Conservation (phyloP, 92 coral and sea anemone species). For the Diadumene lineata region DNA sequence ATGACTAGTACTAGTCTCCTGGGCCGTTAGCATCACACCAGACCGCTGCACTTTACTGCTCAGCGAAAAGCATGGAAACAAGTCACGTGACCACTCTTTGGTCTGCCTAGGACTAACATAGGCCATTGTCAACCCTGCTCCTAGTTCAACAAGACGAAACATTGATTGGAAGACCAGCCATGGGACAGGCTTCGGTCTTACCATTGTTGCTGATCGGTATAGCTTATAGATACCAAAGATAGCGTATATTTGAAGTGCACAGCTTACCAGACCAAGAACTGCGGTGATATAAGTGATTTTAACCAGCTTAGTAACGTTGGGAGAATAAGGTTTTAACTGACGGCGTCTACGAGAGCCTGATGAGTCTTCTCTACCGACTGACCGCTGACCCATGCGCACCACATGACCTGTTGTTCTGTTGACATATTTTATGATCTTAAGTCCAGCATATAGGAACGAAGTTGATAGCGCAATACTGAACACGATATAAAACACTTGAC, state of each 20-base stretch:
- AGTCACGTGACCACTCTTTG: conserved; percentile 14
- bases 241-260: conserved; percentile 71
- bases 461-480: conserved; percentile 54
- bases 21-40: neutral
- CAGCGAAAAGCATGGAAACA: neutral
- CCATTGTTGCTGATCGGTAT: conserved; percentile 20
- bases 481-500: conserved; percentile 68
- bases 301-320: conserved; percentile 74
- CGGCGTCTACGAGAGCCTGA: neutral
- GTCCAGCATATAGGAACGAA: conserved; percentile 73
- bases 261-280: conserved; percentile 64
- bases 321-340: conserved; percentile 25
- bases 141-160: conserved; percentile 67
- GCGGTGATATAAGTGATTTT: conserved; percentile 72
- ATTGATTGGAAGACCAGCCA: conserved; percentile 68
- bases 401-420: conserved; percentile 36
- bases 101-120: conserved; percentile 75
- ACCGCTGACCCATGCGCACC: conserved; percentile 42
- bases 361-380: conserved; percentile 6
- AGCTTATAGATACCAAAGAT: conserved; percentile 61
- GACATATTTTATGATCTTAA: conserved; percentile 54
- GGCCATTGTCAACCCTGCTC: conserved; percentile 72
- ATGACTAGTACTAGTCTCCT: neutral
- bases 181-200: conserved; percentile 63
- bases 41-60: neutral